These are phyloP conservation scores for Chaetodon auriga DNA, from an alignment of 2,113 vertebrate genomes.

Conservation along the genomic window DNA sequence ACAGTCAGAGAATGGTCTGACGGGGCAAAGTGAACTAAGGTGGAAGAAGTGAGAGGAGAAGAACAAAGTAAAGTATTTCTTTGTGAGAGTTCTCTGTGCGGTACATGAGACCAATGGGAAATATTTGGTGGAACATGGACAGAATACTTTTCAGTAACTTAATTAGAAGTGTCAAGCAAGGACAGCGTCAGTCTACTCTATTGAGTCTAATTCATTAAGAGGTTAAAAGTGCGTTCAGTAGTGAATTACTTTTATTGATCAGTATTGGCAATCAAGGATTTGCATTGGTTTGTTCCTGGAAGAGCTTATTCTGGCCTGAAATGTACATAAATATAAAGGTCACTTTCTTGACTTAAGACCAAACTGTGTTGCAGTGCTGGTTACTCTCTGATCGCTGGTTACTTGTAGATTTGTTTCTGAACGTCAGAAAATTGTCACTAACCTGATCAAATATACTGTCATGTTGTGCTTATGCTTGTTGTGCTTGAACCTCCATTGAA, in stretches of 20 bases:
- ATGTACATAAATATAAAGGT: neutral
- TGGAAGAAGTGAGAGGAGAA: constrained; percentile 24
- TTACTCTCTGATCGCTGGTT: neutral
- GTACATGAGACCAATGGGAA: neutral
- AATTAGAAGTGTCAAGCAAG: neutral
- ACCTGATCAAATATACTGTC: neutral
- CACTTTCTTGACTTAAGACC: neutral
- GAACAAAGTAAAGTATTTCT: constrained; percentile 29
- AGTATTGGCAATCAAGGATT: neutral
- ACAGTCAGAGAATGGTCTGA: neutral
- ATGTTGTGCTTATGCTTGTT: neutral
- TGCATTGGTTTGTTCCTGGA: neutral
- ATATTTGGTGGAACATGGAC: neutral
- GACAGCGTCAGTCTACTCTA: neutral
- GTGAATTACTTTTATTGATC: neutral
- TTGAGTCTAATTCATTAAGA: neutral
- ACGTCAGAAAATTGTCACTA: neutral
- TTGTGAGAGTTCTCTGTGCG: constrained; percentile 33
- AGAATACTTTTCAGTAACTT: too few relatives aligned
- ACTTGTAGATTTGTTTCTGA: neutral
- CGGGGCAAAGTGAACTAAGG: constrained; percentile 30
- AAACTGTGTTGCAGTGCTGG: constrained; percentile 1
- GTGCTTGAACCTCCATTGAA: neutral
- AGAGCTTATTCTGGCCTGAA: neutral
- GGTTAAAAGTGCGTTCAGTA: constrained; percentile 2